phyloP scores from a whole-genome alignment of 2,797 vertebrate species.

The Sebastes minor region DNA sequence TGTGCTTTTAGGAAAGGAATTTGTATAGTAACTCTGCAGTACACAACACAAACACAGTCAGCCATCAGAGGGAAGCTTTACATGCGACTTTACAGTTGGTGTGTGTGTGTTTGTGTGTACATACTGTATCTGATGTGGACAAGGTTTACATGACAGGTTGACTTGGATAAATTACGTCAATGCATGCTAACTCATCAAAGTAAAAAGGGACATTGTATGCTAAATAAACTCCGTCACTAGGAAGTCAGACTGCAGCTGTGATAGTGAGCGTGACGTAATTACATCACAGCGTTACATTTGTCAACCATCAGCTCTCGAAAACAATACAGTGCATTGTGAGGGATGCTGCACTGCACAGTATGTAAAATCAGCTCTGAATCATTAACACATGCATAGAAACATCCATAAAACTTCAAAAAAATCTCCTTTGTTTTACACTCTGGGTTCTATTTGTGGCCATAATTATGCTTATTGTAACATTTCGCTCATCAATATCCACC shows the following conservation, averaged over 20 bases:
- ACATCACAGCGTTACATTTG: not conserved
- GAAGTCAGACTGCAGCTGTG: not conserved
- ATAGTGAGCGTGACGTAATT: not conserved
- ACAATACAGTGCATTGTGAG: not conserved
- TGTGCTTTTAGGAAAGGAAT: not conserved
- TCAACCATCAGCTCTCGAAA: not conserved
- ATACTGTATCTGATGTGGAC: not conserved
- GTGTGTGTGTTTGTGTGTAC: not conserved
- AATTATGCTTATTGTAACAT: not conserved
- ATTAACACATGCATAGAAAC: not conserved
- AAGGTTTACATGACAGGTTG: not conserved
- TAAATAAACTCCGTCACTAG: not conserved
- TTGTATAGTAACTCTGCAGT: not conserved
- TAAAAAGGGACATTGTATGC: not conserved
- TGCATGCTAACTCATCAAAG: not conserved
- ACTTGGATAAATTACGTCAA: not conserved
- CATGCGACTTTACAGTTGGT: not conserved
- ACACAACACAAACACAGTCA: no score
- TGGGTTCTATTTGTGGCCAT: not conserved
- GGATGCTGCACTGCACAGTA: not conserved
- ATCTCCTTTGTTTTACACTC: not conserved
- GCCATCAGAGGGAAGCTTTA: not conserved
- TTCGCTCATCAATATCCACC: not conserved
- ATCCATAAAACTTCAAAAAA: not conserved
- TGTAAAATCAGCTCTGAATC: not conserved